These are phyloP conservation scores for Syrmaticus mikado DNA, from an alignment of 2,113 vertebrate species.

Conservation along the genomic window DNA sequence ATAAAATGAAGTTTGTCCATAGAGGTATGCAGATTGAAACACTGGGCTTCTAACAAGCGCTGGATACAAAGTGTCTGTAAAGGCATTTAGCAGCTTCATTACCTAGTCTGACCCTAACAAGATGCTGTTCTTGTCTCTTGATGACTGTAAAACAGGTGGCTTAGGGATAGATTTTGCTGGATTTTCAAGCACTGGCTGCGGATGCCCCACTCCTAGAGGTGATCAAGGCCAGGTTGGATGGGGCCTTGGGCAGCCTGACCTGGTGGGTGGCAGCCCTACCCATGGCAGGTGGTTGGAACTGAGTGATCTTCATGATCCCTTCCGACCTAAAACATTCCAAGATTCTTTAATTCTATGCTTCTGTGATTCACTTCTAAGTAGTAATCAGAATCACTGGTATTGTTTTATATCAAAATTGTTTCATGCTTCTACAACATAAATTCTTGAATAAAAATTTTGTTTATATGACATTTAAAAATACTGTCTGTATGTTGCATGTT, in stretches of 20 bases:
- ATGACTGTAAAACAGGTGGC: neutral
- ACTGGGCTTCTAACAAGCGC: neutral
- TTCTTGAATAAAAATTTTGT: neutral
- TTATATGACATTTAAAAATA: neutral
- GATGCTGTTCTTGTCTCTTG: neutral
- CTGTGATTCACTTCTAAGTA: neutral
- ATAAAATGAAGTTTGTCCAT: neutral
- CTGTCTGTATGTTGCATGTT: neutral
- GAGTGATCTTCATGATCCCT: too few relatives aligned
- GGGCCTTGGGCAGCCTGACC: too few relatives aligned
- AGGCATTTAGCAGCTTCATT: neutral
- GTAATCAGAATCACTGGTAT: neutral
- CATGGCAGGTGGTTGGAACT: too few relatives aligned
- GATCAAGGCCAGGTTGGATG: too few relatives aligned
- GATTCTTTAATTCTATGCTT: too few relatives aligned
- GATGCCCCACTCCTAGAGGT: too few relatives aligned
- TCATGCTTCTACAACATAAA: neutral
- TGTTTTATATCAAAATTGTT: neutral
- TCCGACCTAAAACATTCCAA: too few relatives aligned
- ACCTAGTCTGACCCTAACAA: neutral
- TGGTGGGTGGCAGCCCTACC: too few relatives aligned
- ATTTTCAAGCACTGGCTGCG: too few relatives aligned
- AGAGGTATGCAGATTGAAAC: neutral
- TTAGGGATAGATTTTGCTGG: neutral
- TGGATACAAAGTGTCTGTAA: neutral